Conservation (phyloP, 2,113 vertebrate genomes). For the Mungos mungo region DNA sequence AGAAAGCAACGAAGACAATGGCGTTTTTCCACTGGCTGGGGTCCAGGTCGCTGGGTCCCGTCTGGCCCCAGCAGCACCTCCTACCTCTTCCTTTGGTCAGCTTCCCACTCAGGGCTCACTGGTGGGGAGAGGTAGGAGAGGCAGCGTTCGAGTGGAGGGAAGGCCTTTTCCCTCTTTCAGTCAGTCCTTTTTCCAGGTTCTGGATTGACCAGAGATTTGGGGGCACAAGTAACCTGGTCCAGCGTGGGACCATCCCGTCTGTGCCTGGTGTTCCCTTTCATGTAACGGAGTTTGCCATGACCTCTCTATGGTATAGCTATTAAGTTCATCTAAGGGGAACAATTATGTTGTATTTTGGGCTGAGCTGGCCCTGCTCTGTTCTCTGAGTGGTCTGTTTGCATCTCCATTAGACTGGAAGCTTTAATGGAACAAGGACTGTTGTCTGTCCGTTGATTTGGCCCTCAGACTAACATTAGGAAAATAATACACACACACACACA, state of each 20-base stretch:
- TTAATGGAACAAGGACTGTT: conserved; percentile 19
- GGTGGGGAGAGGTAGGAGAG: not conserved
- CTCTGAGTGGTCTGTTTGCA: not conserved
- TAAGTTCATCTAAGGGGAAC: not conserved
- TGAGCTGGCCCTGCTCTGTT: not conserved
- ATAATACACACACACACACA: not conserved
- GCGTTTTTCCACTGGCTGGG: conserved; percentile 56
- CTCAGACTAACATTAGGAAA: not conserved
- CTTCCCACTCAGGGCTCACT: not conserved
- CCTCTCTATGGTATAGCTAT: not conserved
- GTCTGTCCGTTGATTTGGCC: not conserved
- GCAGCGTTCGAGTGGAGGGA: not conserved
- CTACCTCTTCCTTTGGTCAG: conserved; percentile 45
- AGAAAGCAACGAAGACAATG: conserved; percentile 70
- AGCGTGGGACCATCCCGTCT: not conserved
- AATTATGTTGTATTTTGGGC: not conserved
- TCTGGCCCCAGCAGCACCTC: conserved; percentile 39
- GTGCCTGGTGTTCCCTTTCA: not conserved
- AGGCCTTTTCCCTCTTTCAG: not conserved
- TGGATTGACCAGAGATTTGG: not conserved
- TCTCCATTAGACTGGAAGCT: not conserved
- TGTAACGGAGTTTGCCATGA: not conserved
- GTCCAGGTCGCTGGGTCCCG: conserved; percentile 42
- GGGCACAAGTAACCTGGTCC: not conserved
- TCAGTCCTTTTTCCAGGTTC: not conserved